Evolutionary conservation across 2,888 invertebrate genomes (phyloP).

Genomic region (Tetragonisca angustula): DNA sequence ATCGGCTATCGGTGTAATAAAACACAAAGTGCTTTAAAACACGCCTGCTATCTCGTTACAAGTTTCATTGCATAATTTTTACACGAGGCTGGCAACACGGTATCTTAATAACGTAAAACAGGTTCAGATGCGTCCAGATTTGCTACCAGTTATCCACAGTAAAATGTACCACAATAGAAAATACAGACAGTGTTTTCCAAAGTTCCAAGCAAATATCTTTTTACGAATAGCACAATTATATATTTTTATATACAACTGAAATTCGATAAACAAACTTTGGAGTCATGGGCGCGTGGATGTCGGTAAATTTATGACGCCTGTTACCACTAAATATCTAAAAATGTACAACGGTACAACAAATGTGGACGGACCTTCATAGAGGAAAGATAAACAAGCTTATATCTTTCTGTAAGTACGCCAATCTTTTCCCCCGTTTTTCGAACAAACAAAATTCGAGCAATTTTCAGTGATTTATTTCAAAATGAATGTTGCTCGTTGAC

Average conservation of each 20-base stretch:
- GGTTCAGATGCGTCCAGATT: not conserved
- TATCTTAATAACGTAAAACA: not conserved
- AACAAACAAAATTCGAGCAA: not conserved
- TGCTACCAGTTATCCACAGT: too few relatives aligned
- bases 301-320: too few relatives aligned
- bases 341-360: too few relatives aligned
- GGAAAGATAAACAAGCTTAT: not conserved
- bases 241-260: too few relatives aligned
- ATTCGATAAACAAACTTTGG: too few relatives aligned
- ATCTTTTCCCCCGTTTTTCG: not conserved
- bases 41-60: constrained; percentile 7
- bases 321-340: too few relatives aligned
- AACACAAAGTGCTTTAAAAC: constrained; percentile 3
- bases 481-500: too few relatives aligned
- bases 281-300: too few relatives aligned
- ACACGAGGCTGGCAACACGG: not conserved
- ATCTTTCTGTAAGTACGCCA: not conserved
- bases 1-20: constrained; percentile 19
- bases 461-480: not conserved
- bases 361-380: not conserved
- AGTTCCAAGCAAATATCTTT: too few relatives aligned
- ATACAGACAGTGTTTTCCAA: too few relatives aligned
- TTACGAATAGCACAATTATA: too few relatives aligned
- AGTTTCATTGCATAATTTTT: constrained; percentile 11
- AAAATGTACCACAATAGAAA: too few relatives aligned